Base-by-base conservation (phyloP, 2,797 vertebrate species). In the Ispidina picta region DNA sequence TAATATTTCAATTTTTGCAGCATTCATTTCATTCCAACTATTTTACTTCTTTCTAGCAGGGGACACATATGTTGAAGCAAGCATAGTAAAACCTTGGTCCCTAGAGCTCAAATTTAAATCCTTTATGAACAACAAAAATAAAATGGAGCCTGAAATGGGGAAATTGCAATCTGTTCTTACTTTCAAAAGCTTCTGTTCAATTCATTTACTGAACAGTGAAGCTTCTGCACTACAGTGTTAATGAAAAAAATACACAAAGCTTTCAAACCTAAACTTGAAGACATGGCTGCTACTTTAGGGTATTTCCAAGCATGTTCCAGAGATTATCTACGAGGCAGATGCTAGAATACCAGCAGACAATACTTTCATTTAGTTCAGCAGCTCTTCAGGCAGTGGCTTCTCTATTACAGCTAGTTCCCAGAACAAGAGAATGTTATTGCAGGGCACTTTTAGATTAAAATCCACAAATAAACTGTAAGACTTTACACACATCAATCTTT, bases 321-420 rank as follows among this genome's bases (percentile, higher is more conserved):
- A 90, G 86, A 95, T 93, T 90, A 95, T 1, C 2, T 59, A 59
- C 12, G 75, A 96, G 91, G 78, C 83, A 95, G 83, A 93, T 92
- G 86, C 91, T 96, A 22, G 4, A 91, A 93, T 82, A 83, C 51
- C 62, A 77, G 91, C 72, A 85, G 81, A 95, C 89, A 95, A 93
- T 93, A 84, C 91, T 93, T 91, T 84, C 92, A 93, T 94, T 95
- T 93, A 86, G 86, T n/a, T 93, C 92, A 95, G 91, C 62, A 91
- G 94, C 91, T 95, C 95, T 95, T 88, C 92, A 96, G 92, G 94
- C 95, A 88, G 91, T 86, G 68, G 65, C 55, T 96, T 91, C 94
- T 93, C 94, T 90, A 77, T 93, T 93, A 90, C 31, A 0, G 62
- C 49, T 84, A 56, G 69, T 4, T 88, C 75, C 81, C 88, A 94